A percentile compares a stretch with the other conserved stretches of the same genome.
These are phyloP conservation scores for pig (Sus scrofa) DNA, from an alignment of 2,113 vertebrate species.

Conservation along the genomic window DNA sequence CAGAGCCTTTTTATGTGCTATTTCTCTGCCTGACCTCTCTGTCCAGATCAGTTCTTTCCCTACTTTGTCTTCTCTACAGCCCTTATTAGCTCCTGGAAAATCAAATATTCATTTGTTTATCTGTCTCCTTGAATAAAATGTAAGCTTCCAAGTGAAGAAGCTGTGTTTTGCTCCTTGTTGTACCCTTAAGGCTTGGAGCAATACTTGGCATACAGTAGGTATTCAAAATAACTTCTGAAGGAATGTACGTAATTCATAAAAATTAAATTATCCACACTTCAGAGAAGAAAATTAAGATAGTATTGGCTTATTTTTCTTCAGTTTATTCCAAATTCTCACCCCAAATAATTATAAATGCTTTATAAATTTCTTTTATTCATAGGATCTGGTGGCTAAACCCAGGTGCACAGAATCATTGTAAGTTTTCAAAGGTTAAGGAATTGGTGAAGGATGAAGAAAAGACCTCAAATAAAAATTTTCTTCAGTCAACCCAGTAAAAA, in stretches of 20 bases:
- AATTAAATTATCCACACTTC: background rate
- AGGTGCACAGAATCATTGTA: background rate
- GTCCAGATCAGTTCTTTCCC: background rate
- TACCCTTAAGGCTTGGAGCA: background rate
- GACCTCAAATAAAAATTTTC: background rate
- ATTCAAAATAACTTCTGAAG: constrained; percentile 18
- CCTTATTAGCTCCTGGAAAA: background rate
- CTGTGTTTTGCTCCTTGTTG: background rate
- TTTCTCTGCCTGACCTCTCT: background rate
- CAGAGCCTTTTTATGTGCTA: background rate
- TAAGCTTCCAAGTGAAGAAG: background rate
- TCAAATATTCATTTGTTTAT: background rate
- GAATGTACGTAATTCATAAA: background rate
- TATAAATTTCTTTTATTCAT: constrained; percentile 14
- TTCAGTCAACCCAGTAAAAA: background rate
- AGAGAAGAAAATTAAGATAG: background rate
- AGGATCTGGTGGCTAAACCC: background rate
- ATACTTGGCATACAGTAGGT: background rate
- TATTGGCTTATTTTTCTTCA: background rate
- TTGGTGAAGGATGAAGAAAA: constrained; percentile 6
- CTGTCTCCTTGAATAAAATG: background rate
- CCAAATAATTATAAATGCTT: background rate
- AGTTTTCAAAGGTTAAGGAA: constrained; percentile 30
- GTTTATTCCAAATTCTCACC: background rate
- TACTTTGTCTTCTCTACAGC: background rate